Evolutionary conservation across 2,113 vertebrate species (phyloP), one percentile per base, ranked within the genome.

Genomic region (Anguilla japonica): DNA sequence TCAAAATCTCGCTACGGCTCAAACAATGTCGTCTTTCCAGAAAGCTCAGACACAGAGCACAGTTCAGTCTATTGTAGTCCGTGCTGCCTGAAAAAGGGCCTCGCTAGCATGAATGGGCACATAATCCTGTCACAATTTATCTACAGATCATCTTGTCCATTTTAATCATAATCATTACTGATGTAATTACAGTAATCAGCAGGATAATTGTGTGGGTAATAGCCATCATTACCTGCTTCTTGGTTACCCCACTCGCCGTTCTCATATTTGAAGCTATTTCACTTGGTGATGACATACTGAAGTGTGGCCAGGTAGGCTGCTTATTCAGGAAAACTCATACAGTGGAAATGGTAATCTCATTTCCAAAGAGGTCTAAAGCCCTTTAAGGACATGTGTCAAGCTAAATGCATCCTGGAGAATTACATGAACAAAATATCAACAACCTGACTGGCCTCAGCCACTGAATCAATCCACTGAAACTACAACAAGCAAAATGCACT

Each of bases 1-100:
- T 84, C 78, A 43, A 87, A 79, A 78, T 71, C 83, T 87, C 85
- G 84, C 88, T 89, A 89, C 53, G n/a, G 26, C 39, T n/a, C 9
- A 85, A 80, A 84, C 40, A 43, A 50, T 39, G n/a, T 11, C 20
- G 41, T 29, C 46, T 88, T 81, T 57, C 40, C 3, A 86, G 79
- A n/a, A 71, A 40, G 57, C n/a, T 75, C 40, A 40, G 57, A 41
- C 83, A 88, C 34, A 57, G 34, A 71, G 46, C 26, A 14, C 39
- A 20, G 22, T 41, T 43, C 34, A 82, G 20, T 41, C 13, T 53
- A 41, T 20, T 20, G 11, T 22, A 81, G 5, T 16, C 11, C 40
- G 9, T 41, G 26, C 53, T 41, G 15, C 39, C 78, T 41, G 20
- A 20, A 56, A 39, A n/a, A 80, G 29, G 46, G 71, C 20, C 50